Base-by-base conservation (phyloP, 2,888 invertebrate species). In the Pterobdella sp. region DNA sequence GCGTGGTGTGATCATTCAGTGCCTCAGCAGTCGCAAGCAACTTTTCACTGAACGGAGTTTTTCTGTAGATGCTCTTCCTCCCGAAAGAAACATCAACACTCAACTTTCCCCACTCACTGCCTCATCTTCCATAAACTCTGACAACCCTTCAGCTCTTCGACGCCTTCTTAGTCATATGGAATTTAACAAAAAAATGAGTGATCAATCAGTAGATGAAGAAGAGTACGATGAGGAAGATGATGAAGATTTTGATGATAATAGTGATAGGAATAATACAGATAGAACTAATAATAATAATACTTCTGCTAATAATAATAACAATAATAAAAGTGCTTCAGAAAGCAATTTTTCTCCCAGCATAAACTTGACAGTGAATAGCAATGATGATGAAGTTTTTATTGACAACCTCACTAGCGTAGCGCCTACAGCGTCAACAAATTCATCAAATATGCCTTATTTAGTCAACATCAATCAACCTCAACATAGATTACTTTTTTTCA, bases 1-100 rank as follows among this genome's bases (percentile, higher is more conserved):
- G 72, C 75, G 77, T 26, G 70, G 52, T 49, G 77, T 77, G 31
- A 72, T 77, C 60, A 75, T 77, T 32, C 67, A 74, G 37, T 75
- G 75, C 75, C 31, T 68, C 29, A 34, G 60, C 1, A 35, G 49
- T n/a, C 63, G 60, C 34, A 42, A 60, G 31, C 71, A 71, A n/a
- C 60, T 35, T 29, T 34, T 71, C 60, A 71, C 26, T 36, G 63
- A 71, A 29, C n/a, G 63, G 2, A 71, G 71, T 52, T 52, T 63
- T 1, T 71, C 71, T 18, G n/a, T 63, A 18, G 71, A 71, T 36
- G 32, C 65, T 22, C 26, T n/a, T 34, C 4, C 65, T 18, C 32
- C 65, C 3, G 7, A 7, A 2, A 34, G 34, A 7, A 31, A 32
- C 35, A 32, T 22, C 71, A 35, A n/a, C 63, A 18, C 35, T 4